Evolutionary conservation across 2,888 invertebrate species (phyloP), one percentile per base, ranked within the genome.

Genomic region (Trimorus sp.): DNA sequence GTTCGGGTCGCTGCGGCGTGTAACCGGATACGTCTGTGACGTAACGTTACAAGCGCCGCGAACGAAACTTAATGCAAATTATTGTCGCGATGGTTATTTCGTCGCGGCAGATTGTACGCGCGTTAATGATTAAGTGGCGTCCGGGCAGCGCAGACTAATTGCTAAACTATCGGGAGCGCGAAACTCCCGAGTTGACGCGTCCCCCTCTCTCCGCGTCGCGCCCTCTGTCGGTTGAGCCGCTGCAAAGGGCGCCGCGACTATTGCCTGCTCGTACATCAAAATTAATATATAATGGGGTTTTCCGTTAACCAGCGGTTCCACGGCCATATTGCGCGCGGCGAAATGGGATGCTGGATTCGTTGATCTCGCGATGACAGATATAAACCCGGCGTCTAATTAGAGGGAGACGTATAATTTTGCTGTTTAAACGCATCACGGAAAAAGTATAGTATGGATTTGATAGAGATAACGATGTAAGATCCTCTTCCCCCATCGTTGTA

Each of bases 261-360:
- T 79, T 75, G 68, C 81, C 73, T 48, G 76, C 68, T 83, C 84
- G 79, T 85, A 83, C 66, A 85, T 85, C 85, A 86, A 84, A 84
- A 85, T 86, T 84, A 84, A 84, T 83, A 80, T 78, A 70, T 82
- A 84, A 85, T 84, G 58, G 74, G 62, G 48, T 76, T 74, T 79
- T 79, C 77, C 83, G 63, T 69, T 63, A 73, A 75, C 60, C 76
- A 76, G 81, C 70, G 81, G 79, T 75, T 70, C 65, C 48, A 12
- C 36, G 36, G 65, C 73, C 70, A 73, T 66, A 65, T 70, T 78
- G 59, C 73, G 58, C 62, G 15, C 14, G 58, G 79, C 68, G 42
- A 79, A 75, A 71, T 68, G 70, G 49, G 38, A 51, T 45, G 48
- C 59, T 42, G 73, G 70, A 74, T 79, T 79, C 78, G 82, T 82